Base-by-base conservation (phyloP, 2,113 vertebrate species). In the Nothoprocta perdicaria region DNA sequence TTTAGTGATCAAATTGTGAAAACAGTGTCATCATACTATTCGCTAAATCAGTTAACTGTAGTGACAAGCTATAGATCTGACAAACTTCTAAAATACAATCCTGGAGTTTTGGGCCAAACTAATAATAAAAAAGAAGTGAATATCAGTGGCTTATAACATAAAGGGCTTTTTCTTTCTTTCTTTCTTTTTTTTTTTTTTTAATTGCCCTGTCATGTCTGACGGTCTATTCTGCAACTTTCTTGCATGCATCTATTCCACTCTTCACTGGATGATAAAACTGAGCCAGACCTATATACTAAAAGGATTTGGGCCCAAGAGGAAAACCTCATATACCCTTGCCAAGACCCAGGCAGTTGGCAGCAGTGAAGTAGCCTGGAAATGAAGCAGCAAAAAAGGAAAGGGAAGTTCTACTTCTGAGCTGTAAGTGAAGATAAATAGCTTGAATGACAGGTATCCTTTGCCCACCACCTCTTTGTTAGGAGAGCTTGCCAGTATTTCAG, bases 141-240 rank as follows among this genome's bases (percentile, higher is more conserved):
- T 50, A 27, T 63, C 41, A 57, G 46, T 26, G 61, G 1, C 2
- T 46, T 12, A 48, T 7, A 22, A 10, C 10, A 3, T 2, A 24
- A 58, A 46, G 29, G 21, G 0, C 0, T 60, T 45, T 52, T 0
- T 16, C 22, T 24, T 60, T 45, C 46, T 38, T 38, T 13, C 19
- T 24, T 60, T 45, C 46, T 0, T 17, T 26, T 22, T 48, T 48
- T 0, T 18, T 26, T 24, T 61, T 46, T 52, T 9, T 22, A 40
- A 9, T 50, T 23, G 40, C 29, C 12, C 48, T 48, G 14, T 76
- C 60, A 9, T 7, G 33, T 57, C 53, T 72, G 5, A 29, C 12
- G 16, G 35, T 72, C 71, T 40, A 61, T 66, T 86, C 6, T 3
- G 31, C 66, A 40, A 11, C 16, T 78, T 79, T 31, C 31, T 60